A percentile compares a stretch with the other conserved stretches of the same genome.
Evolutionary conservation across 2,113 vertebrate species (phyloP).

Genomic region (Pandion haliaetus): DNA sequence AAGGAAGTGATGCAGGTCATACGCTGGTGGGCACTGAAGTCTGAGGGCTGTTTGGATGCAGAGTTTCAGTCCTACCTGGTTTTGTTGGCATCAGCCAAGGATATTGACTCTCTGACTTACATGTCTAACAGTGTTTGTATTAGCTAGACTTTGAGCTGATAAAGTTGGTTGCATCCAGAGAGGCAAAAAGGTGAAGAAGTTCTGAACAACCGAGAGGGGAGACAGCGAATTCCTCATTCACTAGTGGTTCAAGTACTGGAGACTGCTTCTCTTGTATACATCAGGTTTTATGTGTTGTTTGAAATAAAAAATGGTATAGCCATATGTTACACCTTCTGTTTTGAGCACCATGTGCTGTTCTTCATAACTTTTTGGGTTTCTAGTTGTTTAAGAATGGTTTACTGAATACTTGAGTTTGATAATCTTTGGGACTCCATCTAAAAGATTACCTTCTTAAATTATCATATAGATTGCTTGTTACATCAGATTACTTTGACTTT

Average conservation of each 20-base stretch:
- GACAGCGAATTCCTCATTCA: neutral
- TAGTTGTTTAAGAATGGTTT: neutral
- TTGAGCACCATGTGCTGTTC: neutral
- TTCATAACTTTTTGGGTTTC: neutral
- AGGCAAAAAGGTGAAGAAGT: neutral
- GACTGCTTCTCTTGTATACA: neutral
- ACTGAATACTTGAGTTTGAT: neutral
- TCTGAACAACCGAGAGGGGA: neutral
- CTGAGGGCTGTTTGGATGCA: neutral
- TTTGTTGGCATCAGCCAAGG: neutral
- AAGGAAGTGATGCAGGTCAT: neutral
- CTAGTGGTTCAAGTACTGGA: neutral
- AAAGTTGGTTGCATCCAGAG: neutral
- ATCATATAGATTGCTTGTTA: neutral
- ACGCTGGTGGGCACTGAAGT: neutral
- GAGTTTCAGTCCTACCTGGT: neutral
- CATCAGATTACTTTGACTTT: slow-evolving; percentile 9
- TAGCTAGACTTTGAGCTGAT: neutral
- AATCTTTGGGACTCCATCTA: neutral
- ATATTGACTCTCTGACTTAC: neutral
- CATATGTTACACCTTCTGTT: neutral
- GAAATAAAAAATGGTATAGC: neutral
- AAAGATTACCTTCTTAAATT: neutral
- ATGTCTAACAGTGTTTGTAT: neutral
- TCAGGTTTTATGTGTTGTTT: neutral